These are phyloP conservation scores for Drosophila borborema DNA, from an alignment of 2,888 invertebrate species.

Conservation along the genomic window DNA sequence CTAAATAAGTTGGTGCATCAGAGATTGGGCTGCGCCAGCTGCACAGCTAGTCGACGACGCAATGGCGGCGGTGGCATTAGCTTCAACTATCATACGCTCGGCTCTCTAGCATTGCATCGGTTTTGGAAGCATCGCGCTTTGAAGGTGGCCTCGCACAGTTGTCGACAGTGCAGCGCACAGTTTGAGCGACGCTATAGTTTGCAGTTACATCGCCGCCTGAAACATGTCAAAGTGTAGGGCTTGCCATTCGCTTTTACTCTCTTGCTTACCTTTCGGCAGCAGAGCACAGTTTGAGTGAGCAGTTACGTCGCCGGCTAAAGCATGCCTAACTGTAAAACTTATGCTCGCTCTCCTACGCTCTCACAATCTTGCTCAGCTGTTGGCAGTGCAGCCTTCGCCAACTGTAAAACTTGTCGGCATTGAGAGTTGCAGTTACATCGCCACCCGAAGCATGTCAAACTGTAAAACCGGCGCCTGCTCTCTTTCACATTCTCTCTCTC, in stretches of 20 bases:
- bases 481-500: background rate
- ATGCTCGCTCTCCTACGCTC: no score
- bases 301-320: no score
- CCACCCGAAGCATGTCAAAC: conserved; percentile 61
- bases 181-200: conserved; percentile 82
- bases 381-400: no score
- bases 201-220: conserved; percentile 78
- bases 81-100: conserved; percentile 86
- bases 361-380: no score
- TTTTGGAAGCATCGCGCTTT: conserved; percentile 86
- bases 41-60: conserved; percentile 55
- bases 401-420: no score
- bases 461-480: conserved; percentile 13
- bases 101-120: conserved; percentile 86
- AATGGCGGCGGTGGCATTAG: conserved; percentile 75
- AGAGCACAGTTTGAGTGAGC: no score
- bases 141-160: conserved; percentile 42
- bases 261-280: no score
- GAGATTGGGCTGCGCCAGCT: conserved; percentile 82
- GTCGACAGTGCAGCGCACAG: conserved; percentile 72
- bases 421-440: conserved; percentile 78
- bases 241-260: no score
- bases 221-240: conserved; percentile 53
- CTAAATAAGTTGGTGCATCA: conserved; percentile 84
- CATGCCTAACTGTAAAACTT: no score